phyloP scores from a whole-genome alignment of 2,113 vertebrate species.

The Dromaius novaehollandiae region DNA sequence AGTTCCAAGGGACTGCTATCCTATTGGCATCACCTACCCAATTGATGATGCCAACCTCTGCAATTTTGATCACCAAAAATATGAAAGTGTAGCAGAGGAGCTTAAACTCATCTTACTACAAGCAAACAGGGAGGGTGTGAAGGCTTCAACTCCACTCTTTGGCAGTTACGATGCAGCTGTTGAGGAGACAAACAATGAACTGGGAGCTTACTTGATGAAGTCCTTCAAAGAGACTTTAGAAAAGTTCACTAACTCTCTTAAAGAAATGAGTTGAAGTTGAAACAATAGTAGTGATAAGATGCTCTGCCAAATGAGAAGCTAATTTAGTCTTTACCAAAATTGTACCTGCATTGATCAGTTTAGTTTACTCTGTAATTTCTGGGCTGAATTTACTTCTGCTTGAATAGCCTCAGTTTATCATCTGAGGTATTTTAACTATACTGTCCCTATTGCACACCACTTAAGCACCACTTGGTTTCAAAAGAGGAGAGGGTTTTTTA shows the following conservation, averaged over 20 bases:
- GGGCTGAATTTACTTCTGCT: neutral
- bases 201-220: conserved; percentile 85
- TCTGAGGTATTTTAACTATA: neutral
- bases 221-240: conserved; percentile 87
- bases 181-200: conserved; percentile 89
- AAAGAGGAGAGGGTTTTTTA: neutral
- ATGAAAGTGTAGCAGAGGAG: conserved; percentile 78
- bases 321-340: neutral
- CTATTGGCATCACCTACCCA: conserved; percentile 82
- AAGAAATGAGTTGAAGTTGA: conserved; percentile 61
- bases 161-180: conserved; percentile 90
- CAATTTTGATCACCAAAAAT: conserved; percentile 83
- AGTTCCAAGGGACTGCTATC: conserved; percentile 91
- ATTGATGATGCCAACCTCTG: conserved; percentile 81
- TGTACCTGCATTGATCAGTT: neutral
- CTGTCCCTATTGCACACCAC: neutral
- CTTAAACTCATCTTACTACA: conserved; percentile 79
- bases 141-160: conserved; percentile 84
- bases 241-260: conserved; percentile 80
- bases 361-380: neutral
- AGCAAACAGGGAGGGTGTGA: conserved; percentile 81
- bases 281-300: neutral
- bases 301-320: neutral
- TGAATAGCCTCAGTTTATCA: neutral
- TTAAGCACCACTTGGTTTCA: neutral